phyloP scores from a whole-genome alignment of 2,113 vertebrate genomes.

The Antidorcas marsupialis region DNA sequence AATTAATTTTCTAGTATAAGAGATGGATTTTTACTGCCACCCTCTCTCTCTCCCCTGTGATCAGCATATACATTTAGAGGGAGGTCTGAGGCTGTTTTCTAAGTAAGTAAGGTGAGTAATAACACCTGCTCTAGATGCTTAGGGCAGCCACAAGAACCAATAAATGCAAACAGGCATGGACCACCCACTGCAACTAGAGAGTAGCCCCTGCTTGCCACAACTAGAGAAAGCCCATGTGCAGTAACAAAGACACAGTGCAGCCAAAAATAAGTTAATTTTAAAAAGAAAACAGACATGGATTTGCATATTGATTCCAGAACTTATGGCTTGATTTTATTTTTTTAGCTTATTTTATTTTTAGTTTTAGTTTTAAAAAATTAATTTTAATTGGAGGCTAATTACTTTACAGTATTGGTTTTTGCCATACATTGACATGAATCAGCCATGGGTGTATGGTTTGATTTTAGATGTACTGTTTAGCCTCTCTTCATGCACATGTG shows the following conservation, averaged over 20 bases:
- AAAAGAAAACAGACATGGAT: neutral
- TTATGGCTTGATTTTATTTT: neutral
- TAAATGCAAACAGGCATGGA: neutral
- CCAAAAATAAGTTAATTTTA: neutral
- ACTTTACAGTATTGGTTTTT: neutral
- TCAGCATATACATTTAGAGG: neutral
- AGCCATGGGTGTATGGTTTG: neutral
- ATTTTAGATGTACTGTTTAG: neutral
- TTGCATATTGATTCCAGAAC: neutral
- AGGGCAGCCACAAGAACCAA: neutral
- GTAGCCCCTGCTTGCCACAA: neutral
- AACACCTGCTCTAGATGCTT: neutral
- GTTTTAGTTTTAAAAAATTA: neutral
- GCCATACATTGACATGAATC: neutral
- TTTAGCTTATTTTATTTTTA: neutral
- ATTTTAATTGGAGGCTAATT: neutral
- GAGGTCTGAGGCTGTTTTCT: neutral
- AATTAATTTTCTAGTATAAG: neutral
- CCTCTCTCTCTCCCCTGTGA: neutral
- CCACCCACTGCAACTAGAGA: neutral
- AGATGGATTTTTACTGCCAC: neutral
- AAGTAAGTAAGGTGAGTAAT: neutral
- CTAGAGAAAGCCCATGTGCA: neutral
- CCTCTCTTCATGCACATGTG: neutral
- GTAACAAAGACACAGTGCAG: neutral